Percentiles rank a stretch among this genome's conserved stretches.
Evolutionary conservation across 2,797 vertebrate genomes (phyloP).

Genomic region (Sebastes goodei): DNA sequence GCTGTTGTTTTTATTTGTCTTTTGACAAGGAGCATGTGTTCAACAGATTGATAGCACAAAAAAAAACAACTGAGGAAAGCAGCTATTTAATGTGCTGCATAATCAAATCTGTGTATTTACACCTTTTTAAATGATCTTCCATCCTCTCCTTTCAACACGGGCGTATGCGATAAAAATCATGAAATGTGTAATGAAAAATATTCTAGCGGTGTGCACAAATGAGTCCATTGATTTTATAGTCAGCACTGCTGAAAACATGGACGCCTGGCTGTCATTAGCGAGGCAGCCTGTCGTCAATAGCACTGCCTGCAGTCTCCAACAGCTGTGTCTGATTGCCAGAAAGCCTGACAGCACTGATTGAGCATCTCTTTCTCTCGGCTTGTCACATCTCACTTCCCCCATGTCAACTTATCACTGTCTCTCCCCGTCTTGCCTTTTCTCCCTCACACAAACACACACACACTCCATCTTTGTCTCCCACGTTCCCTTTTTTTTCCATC

Average conservation of each 20-base stretch:
- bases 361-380: constrained; percentile 66
- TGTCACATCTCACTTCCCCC: constrained; percentile 73
- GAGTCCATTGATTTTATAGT: constrained; percentile 59
- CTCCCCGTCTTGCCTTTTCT: constrained; percentile 22
- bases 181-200: constrained; percentile 40
- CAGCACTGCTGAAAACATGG: constrained; percentile 52
- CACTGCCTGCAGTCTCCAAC: constrained; percentile 50
- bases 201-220: constrained; percentile 46
- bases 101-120: constrained; percentile 30
- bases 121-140: constrained; percentile 9
- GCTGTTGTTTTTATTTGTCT: constrained; percentile 14
- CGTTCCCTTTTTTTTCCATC: neutral
- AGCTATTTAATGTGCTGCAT: constrained; percentile 10
- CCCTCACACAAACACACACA: constrained; percentile 18
- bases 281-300: constrained; percentile 53
- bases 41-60: constrained; percentile 14
- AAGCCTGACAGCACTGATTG: constrained; percentile 72
- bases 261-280: constrained; percentile 60
- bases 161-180: constrained; percentile 10
- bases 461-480: constrained; percentile 55
- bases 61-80: neutral
- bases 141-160: neutral
- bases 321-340: constrained; percentile 60
- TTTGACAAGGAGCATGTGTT: constrained; percentile 38
- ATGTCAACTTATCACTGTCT: constrained; percentile 65